Conservation (phyloP, 2,797 vertebrate species). For the Steatocranus sp. region DNA sequence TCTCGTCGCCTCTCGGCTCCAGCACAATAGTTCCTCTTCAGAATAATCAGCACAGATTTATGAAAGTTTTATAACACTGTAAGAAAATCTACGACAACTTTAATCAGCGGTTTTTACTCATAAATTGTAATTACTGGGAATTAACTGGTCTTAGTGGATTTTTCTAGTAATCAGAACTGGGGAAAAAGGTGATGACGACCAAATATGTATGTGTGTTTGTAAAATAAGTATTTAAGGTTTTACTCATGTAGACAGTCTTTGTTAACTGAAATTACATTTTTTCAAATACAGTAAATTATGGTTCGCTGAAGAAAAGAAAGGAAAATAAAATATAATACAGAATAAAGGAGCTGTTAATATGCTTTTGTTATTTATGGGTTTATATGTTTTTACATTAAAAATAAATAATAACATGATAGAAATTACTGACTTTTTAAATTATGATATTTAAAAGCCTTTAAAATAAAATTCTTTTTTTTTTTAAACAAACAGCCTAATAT, state of each 20-base stretch:
- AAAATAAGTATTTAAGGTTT: neutral
- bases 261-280: fast-evolving
- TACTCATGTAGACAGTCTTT: neutral
- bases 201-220: neutral
- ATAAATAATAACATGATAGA: neutral
- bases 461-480: neutral
- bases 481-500: neutral
- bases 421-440: neutral
- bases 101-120: neutral
- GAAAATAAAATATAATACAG: neutral
- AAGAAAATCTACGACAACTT: neutral
- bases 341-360: neutral
- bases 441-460: neutral
- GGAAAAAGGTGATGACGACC: neutral
- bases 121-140: neutral
- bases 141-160: neutral
- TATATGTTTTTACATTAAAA: neutral
- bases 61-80: neutral
- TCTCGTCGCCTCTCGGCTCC: too few relatives aligned
- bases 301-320: neutral
- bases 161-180: neutral
- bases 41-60: neutral
- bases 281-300: neutral
- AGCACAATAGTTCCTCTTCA: neutral
- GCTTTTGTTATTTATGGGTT: neutral